These are phyloP conservation scores for Boulengeromyrus knoepffleri DNA, from an alignment of 2,113 vertebrate species.

Conservation along the genomic window DNA sequence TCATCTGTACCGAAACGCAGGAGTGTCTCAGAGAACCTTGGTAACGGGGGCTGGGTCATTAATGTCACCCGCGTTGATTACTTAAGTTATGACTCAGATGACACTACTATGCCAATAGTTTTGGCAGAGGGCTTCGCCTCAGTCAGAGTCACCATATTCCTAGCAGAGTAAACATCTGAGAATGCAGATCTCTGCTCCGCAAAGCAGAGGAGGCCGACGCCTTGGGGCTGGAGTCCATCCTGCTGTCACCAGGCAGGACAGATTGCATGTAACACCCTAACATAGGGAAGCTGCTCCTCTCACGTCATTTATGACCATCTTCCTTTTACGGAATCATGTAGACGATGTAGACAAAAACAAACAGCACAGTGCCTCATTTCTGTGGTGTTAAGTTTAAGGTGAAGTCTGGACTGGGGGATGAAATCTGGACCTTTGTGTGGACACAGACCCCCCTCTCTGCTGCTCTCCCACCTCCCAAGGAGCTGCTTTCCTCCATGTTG, in stretches of 20 bases:
- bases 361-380: not conserved
- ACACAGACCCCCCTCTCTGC: not conserved
- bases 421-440: not conserved
- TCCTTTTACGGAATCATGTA: not conserved
- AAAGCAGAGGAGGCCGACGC: too few species aligned
- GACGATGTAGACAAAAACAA: not conserved
- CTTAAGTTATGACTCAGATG: not conserved
- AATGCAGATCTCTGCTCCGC: not conserved
- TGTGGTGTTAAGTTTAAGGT: not conserved
- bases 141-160: conserved; percentile 44
- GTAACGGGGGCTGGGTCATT: not conserved
- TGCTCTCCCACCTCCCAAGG: too few species aligned
- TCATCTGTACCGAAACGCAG: not conserved
- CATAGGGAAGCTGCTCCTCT: not conserved
- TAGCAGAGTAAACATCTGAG: conserved; percentile 45
- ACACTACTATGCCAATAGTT: conserved; percentile 13
- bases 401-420: not conserved
- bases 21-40: conserved; percentile 33
- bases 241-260: not conserved
- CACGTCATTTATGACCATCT: not conserved
- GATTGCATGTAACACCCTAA: not conserved
- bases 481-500: not conserved
- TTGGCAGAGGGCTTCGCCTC: conserved; percentile 36
- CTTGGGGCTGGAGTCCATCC: conserved; percentile 16
- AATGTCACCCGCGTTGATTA: not conserved